A percentile compares a stretch with the other conserved stretches of the same genome.
Evolutionary conservation across 2,888 invertebrate genomes (phyloP).

Genomic region (Harmothoe impar): DNA sequence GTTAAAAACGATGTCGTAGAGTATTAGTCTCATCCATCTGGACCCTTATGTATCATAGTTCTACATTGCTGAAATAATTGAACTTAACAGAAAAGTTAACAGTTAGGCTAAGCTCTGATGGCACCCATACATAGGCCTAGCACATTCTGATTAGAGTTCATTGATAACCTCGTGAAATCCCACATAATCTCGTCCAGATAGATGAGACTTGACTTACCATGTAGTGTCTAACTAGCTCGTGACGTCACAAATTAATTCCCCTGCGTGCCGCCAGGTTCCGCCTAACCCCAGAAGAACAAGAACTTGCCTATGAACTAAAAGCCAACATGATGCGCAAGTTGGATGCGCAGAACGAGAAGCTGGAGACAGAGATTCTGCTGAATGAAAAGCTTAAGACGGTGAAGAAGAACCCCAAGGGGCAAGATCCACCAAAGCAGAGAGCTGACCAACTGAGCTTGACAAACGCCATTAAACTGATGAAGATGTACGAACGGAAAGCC

Average conservation of each 20-base stretch:
- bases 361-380: conserved; percentile 76
- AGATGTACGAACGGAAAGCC: conserved; percentile 77
- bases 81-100: too few species aligned
- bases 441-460: conserved; percentile 70
- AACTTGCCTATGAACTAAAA: conserved; percentile 77
- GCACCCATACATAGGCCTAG: too few species aligned
- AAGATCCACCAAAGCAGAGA: not conserved
- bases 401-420: conserved; percentile 67
- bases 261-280: conserved; percentile 62
- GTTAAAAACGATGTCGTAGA: not conserved
- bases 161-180: not conserved
- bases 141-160: too few species aligned
- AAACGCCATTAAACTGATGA: conserved; percentile 75
- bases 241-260: conserved; percentile 31
- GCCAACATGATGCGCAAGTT: conserved; percentile 77
- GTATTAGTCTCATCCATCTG: not conserved
- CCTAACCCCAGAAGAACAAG: conserved; percentile 77
- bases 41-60: not conserved
- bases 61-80: too few species aligned
- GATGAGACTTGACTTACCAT: not conserved
- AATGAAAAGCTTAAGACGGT: conserved; percentile 76
- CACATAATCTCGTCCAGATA: not conserved
- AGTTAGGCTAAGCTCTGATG: too few species aligned
- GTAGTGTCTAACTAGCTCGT: not conserved
- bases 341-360: conserved; percentile 76